These are phyloP conservation scores for Orgyia antiqua DNA, from an alignment of 2,888 invertebrate genomes.

Conservation along the genomic window DNA sequence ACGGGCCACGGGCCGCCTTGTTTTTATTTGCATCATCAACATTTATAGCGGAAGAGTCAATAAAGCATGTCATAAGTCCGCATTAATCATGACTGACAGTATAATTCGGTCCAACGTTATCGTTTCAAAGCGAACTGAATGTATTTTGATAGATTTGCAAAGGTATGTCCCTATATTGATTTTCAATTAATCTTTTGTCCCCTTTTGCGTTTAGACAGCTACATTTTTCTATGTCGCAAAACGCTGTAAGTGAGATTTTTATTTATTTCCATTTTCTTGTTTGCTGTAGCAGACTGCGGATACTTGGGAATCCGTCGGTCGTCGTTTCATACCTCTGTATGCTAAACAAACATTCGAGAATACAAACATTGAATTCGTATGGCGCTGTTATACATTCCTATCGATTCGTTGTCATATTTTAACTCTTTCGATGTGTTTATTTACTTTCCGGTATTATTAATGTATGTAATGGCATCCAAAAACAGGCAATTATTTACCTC, in stretches of 20 bases:
- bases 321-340: conserved; percentile 44
- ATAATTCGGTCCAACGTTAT: conserved; percentile 59
- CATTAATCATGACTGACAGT: conserved; percentile 69
- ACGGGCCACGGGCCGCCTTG: conserved; percentile 38
- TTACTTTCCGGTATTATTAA: conserved; percentile 16
- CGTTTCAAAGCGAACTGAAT: conserved; percentile 63
- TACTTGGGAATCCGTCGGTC: conserved; percentile 34
- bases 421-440: conserved; percentile 19
- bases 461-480: conserved; percentile 3
- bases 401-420: conserved; percentile 40
- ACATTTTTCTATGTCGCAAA: conserved; percentile 50
- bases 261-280: conserved; percentile 50
- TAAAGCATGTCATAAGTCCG: conserved; percentile 57
- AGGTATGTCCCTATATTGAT: conserved; percentile 65
- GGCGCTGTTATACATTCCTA: conserved; percentile 53
- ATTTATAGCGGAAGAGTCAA: conserved; percentile 40
- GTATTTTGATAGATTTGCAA: conserved; percentile 66
- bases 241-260: conserved; percentile 40
- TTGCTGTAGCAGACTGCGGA: conserved; percentile 32
- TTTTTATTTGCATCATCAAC: conserved; percentile 37
- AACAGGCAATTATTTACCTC: conserved; percentile 3
- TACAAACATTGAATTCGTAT: conserved; percentile 59
- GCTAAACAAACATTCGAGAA: conserved; percentile 53
- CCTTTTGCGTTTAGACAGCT: conserved; percentile 57
- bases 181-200: conserved; percentile 74